Evolutionary conservation across 1,140 invertebrate species (phyloP).

Genomic region (Bombus pyrosoma): DNA sequence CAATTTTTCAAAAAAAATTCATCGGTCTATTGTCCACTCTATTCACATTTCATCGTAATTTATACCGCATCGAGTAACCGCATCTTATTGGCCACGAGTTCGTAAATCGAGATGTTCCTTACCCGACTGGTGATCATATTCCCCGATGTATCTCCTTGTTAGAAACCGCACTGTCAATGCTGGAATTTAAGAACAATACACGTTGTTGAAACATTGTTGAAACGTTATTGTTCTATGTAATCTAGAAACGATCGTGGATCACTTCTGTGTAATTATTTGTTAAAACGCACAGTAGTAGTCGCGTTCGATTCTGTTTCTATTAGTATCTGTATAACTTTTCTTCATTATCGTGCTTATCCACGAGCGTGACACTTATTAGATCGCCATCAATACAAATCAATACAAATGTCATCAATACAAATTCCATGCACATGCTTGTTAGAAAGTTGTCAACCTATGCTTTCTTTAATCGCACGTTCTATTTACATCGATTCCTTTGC

Average conservation of each 20-base stretch:
- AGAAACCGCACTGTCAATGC: conserved; percentile 94
- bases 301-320: background rate
- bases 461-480: background rate
- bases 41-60: conserved; percentile 25
- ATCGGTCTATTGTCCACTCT: conserved; percentile 36
- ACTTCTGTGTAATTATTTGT: background rate
- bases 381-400: conserved; percentile 3
- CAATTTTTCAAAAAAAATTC: conserved; percentile 72
- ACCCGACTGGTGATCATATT: conserved; percentile 96
- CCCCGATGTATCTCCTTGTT: conserved; percentile 94
- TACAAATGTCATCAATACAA: conserved; percentile 1
- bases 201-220: background rate
- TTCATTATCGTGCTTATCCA: background rate
- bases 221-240: background rate
- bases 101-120: conserved; percentile 67
- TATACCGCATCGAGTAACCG: conserved; percentile 5
- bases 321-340: background rate
- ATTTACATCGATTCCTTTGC: background rate
- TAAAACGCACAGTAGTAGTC: background rate
- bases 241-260: background rate
- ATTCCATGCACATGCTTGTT: conserved; percentile 2
- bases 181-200: conserved; percentile 82
- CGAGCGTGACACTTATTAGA: conserved; percentile 2
- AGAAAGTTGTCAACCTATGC: conserved; percentile 35
- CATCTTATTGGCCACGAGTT: background rate